These are phyloP conservation scores for Arrhopalites spinosus DNA, from an alignment of 2,888 invertebrate genomes.

Conservation along the genomic window DNA sequence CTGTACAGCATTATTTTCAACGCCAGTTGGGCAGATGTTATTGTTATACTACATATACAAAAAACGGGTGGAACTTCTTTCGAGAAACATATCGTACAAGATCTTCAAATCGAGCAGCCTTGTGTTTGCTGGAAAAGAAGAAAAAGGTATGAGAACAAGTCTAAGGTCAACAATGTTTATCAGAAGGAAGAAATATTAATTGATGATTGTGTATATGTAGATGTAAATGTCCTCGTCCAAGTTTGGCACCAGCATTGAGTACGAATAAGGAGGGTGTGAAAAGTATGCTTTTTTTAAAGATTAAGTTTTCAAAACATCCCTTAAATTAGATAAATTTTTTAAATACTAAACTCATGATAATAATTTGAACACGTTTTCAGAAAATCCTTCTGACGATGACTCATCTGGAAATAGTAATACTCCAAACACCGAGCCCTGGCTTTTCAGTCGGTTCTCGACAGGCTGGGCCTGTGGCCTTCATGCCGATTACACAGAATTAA, in stretches of 20 bases:
- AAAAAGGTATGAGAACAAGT: too few relatives aligned
- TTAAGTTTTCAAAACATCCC: too few relatives aligned
- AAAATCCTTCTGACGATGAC: neutral
- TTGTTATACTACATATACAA: conserved; percentile 98
- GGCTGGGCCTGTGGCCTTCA: conserved; percentile 98
- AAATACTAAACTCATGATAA: too few relatives aligned
- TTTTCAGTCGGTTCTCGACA: conserved; percentile 95
- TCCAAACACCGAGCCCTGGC: conserved; percentile 77
- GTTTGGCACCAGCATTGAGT: neutral
- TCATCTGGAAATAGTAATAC: neutral
- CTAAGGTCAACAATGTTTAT: too few relatives aligned
- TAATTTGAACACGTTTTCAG: neutral
- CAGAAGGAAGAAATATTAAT: too few relatives aligned
- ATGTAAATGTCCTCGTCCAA: conserved; percentile 86
- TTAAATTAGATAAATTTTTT: too few relatives aligned
- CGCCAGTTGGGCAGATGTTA: conserved; percentile 80
- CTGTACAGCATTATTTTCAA: conserved; percentile 45
- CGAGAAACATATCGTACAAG: conserved; percentile 93
- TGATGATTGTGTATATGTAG: too few relatives aligned
- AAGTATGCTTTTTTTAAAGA: neutral
- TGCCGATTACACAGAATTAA: conserved; percentile 97
- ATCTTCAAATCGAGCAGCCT: conserved; percentile 88
- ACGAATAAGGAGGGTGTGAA: neutral
- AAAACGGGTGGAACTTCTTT: conserved; percentile 99
- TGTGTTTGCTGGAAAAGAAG: conserved; percentile 89